A percentile compares a stretch with the other conserved stretches of the same genome.
These are phyloP conservation scores for Arion vulgaris DNA, from an alignment of 1,140 invertebrate species.

Conservation along the genomic window DNA sequence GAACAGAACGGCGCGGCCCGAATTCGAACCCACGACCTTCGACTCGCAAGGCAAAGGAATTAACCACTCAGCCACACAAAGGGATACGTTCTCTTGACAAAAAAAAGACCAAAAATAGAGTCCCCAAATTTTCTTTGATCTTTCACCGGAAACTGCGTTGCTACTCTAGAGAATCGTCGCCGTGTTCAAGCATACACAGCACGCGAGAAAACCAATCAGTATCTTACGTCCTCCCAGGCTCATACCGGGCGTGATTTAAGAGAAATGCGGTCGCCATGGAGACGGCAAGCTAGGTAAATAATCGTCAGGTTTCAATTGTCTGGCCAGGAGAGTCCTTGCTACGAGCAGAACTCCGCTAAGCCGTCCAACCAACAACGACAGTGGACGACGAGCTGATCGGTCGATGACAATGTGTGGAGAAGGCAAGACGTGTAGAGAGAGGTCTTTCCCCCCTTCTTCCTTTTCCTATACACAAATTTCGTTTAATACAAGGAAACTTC, in stretches of 20 bases:
- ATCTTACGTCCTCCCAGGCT: constrained; percentile 28
- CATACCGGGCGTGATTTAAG: constrained; percentile 39
- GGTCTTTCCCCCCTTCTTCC: too few species aligned
- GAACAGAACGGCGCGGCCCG: too few species aligned
- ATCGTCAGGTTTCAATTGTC: constrained; percentile 32
- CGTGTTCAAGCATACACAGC: constrained; percentile 33
- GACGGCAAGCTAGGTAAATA: constrained; percentile 38
- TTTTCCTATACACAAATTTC: too few species aligned
- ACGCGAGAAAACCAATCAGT: constrained; percentile 40
- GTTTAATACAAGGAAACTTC: too few species aligned
- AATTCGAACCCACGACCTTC: too few species aligned
- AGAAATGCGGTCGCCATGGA: constrained; percentile 38
- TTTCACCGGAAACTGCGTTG: constrained; percentile 24
- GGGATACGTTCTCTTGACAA: too few species aligned
- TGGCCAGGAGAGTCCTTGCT: constrained; percentile 11
- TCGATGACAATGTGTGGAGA: background rate
- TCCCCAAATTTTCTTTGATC: constrained; percentile 15
- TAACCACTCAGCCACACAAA: too few species aligned
- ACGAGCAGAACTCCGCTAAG: constrained; percentile 18
- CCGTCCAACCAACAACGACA: constrained; percentile 12
- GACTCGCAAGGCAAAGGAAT: too few species aligned
- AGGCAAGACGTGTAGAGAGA: background rate
- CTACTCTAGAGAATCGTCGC: constrained; percentile 32
- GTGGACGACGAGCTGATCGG: background rate
- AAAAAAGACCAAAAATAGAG: background rate